Conservation (phyloP, 2,888 invertebrate genomes). For the Caenorhabditis sinica region DNA sequence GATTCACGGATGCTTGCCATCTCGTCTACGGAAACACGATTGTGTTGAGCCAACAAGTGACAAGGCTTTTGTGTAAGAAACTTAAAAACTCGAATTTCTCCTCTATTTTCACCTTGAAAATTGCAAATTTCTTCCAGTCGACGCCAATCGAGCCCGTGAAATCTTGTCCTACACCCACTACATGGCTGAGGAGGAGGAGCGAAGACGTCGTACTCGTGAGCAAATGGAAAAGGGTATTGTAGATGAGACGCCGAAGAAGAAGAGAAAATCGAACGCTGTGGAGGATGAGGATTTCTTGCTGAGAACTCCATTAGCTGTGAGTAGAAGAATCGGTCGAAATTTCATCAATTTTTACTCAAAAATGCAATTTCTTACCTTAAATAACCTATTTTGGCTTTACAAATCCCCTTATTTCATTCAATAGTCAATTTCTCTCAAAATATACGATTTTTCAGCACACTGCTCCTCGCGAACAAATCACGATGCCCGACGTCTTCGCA, state of each 20-base stretch:
- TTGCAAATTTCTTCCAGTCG: slow-evolving; percentile 17
- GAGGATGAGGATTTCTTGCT: background rate
- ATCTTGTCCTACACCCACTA: slow-evolving; percentile 20
- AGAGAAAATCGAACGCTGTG: slow-evolving; percentile 14
- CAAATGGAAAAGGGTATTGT: slow-evolving; percentile 18
- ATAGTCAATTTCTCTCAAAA: too few species aligned
- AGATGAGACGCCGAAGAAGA: slow-evolving; percentile 43
- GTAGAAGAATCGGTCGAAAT: too few species aligned
- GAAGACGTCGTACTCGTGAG: slow-evolving; percentile 34
- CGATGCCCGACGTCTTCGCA: slow-evolving; percentile 31
- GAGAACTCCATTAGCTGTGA: slow-evolving; percentile 6
- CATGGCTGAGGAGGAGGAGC: slow-evolving; percentile 31
- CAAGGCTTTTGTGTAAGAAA: slow-evolving; percentile 33
- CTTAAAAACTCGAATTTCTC: too few species aligned
- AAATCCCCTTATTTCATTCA: background rate
- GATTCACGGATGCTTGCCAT: slow-evolving; percentile 31
- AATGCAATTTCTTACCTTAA: background rate
- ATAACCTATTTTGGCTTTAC: background rate
- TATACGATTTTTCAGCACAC: slow-evolving; percentile 28
- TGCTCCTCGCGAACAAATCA: slow-evolving; percentile 38
- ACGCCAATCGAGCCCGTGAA: slow-evolving; percentile 29
- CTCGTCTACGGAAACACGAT: slow-evolving; percentile 45
- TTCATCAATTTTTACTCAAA: background rate
- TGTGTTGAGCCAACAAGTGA: slow-evolving; percentile 36
- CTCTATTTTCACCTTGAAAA: background rate